Evolutionary conservation across 2,888 invertebrate species (phyloP).

Genomic region (Fragum sueziense): DNA sequence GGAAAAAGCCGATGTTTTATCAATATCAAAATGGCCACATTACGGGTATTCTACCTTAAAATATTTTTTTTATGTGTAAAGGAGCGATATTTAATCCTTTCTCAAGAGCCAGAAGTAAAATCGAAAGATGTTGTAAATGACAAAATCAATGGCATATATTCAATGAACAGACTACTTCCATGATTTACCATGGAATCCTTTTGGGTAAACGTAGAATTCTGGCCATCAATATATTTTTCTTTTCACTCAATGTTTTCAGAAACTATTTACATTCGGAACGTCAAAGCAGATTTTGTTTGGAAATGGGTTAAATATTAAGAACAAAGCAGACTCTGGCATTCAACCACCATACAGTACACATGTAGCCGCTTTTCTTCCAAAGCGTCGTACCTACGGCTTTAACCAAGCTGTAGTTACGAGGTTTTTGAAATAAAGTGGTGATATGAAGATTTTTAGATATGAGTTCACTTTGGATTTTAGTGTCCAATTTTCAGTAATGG

Average conservation of each 20-base stretch:
- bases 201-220: background rate
- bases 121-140: background rate
- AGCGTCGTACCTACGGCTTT: background rate
- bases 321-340: background rate
- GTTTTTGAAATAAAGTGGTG: background rate
- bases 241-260: background rate
- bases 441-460: background rate
- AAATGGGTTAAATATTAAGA: background rate
- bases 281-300: background rate
- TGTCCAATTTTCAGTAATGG: background rate
- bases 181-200: background rate
- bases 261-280: background rate
- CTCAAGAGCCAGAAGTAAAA: background rate
- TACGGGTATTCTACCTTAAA: no score
- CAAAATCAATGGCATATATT: background rate
- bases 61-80: background rate
- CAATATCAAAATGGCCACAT: no score
- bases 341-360: background rate
- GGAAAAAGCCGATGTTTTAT: no score
- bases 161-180: background rate
- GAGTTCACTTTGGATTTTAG: background rate
- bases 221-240: background rate
- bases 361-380: background rate
- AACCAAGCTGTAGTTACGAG: background rate
- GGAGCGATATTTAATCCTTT: background rate